These are phyloP conservation scores for Tympanuchus pallidicinctus DNA, from an alignment of 2,113 vertebrate species.

Conservation along the genomic window DNA sequence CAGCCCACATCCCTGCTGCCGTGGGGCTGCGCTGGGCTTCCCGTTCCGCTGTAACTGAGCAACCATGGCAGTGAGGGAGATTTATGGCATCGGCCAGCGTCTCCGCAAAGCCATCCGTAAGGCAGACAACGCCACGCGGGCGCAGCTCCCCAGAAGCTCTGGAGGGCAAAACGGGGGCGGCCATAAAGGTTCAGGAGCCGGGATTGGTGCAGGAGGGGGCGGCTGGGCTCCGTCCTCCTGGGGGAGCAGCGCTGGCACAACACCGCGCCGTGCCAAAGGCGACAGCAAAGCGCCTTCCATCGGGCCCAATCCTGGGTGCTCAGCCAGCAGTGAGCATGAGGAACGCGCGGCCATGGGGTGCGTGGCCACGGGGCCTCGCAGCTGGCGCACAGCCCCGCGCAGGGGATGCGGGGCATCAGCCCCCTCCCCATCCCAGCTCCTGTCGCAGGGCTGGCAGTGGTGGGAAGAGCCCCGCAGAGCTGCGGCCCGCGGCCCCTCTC, in stretches of 20 bases:
- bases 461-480: not conserved
- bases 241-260: not conserved
- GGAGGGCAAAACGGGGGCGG: not conserved
- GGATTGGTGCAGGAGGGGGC: constrained; percentile 1
- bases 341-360: too few species aligned
- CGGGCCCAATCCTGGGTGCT: too few species aligned
- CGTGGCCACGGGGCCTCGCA: too few species aligned
- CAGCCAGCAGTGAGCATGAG: too few species aligned
- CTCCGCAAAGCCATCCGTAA: constrained; percentile 41
- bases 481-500: not conserved
- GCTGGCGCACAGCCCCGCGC: too few species aligned
- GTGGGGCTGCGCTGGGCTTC: not conserved
- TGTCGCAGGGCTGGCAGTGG: too few species aligned
- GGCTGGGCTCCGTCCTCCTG: not conserved
- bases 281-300: too few species aligned
- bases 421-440: too few species aligned
- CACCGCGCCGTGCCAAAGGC: not conserved
- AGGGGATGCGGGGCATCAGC: too few species aligned
- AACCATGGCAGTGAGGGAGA: not conserved
- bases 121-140: constrained; percentile 2
- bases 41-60: not conserved
- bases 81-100: not conserved
- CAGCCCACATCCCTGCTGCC: too few species aligned
- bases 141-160: constrained; percentile 31
- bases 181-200: not conserved